Conservation (phyloP, 2,888 invertebrate genomes). For the Drosophila quinaria region DNA sequence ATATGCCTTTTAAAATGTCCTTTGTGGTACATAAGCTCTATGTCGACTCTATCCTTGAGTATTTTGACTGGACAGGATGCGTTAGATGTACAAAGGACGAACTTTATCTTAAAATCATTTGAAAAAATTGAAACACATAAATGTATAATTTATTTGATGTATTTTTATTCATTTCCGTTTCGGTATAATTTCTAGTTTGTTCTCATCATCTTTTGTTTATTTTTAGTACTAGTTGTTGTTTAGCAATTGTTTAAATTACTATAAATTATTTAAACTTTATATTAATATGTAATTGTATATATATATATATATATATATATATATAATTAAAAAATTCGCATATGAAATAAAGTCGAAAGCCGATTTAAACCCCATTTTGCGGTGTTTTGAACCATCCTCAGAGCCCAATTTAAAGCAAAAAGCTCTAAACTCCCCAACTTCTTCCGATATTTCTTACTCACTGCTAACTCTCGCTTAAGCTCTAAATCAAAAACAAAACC, state of each 20-base stretch:
- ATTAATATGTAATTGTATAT: conserved; percentile 56
- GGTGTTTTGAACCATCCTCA: conserved; percentile 25
- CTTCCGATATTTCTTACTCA: conserved; percentile 27
- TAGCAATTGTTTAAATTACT: conserved; percentile 76
- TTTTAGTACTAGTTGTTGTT: conserved; percentile 80
- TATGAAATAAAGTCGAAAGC: conserved; percentile 81
- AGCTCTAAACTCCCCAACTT: conserved; percentile 23
- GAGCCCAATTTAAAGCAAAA: conserved; percentile 37
- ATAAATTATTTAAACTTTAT: conserved; percentile 80
- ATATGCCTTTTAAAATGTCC: background rate
- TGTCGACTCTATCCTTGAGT: no score
- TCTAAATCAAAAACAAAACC: conserved; percentile 73
- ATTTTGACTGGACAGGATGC: no score
- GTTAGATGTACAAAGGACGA: no score
- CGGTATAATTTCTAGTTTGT: conserved; percentile 84
- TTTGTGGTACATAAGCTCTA: no score
- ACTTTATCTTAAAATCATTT: no score
- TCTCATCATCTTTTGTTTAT: conserved; percentile 59
- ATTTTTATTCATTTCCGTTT: conserved; percentile 82
- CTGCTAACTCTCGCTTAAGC: conserved; percentile 40
- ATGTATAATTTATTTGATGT: conserved; percentile 70
- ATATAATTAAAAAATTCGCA: conserved; percentile 77
- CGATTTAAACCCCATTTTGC: conserved; percentile 54
- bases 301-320: conserved; percentile 16
- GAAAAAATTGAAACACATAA: background rate